phyloP scores from a whole-genome alignment of 2,797 vertebrate species.

The Falco novaeseelandiae region DNA sequence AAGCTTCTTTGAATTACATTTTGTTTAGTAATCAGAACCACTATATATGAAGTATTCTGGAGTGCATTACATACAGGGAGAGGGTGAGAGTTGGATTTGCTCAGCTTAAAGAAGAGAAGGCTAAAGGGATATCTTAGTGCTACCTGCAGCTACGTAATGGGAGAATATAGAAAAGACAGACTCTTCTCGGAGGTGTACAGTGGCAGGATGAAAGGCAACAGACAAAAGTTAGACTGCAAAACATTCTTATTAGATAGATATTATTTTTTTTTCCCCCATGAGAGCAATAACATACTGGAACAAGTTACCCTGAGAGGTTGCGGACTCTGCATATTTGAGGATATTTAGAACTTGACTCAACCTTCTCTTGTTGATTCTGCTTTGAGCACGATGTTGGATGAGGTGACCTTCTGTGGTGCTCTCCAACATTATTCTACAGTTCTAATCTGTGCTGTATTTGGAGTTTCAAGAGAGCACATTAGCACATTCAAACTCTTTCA shows the following conservation, averaged over 20 bases:
- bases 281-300: not conserved
- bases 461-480: not conserved
- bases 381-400: not conserved
- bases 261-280: not conserved
- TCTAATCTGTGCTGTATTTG: not conserved
- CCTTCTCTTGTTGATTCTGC: not conserved
- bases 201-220: not conserved
- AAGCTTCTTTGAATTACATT: slow-evolving; percentile 62
- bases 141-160: not conserved
- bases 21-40: slow-evolving; percentile 65
- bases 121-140: not conserved
- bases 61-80: not conserved
- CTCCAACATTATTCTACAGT: not conserved
- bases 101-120: not conserved
- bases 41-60: slow-evolving; percentile 50
- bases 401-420: not conserved
- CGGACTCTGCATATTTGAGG: not conserved
- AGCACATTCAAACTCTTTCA: not conserved
- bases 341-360: not conserved
- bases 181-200: fast-evolving
- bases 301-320: not conserved
- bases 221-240: not conserved
- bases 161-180: not conserved
- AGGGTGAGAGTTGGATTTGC: not conserved
- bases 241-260: not conserved